Conservation (phyloP, 2,113 vertebrate genomes). For the Ptilorrhoa leucosticta region DNA sequence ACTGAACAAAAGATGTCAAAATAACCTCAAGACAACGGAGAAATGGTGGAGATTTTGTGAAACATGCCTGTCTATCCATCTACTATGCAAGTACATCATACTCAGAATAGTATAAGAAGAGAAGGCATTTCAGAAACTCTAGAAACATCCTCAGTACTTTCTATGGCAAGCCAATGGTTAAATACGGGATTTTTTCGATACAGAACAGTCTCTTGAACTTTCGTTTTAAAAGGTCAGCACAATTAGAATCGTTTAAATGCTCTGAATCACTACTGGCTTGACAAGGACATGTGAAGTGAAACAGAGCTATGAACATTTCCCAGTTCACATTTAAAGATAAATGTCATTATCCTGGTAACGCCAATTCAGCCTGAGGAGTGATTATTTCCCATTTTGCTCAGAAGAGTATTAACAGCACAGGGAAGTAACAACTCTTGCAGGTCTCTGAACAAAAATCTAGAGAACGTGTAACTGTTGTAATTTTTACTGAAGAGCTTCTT, state of each 20-base stretch:
- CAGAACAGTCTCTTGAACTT: background rate
- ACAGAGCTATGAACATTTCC: background rate
- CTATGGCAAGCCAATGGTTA: background rate
- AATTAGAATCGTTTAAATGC: background rate
- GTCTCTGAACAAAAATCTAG: background rate
- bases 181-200: background rate
- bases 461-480: rapidly evolving
- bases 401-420: background rate
- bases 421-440: background rate
- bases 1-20: background rate
- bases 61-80: background rate
- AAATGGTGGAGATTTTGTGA: background rate
- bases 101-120: background rate
- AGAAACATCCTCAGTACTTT: background rate
- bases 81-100: background rate
- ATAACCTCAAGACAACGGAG: background rate
- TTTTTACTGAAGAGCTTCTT: background rate
- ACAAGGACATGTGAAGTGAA: background rate
- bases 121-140: background rate
- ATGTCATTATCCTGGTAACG: background rate
- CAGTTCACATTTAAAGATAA: background rate
- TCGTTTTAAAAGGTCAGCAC: background rate
- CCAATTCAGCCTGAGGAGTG: background rate
- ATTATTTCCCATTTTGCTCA: background rate
- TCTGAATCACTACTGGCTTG: background rate